Base-by-base conservation (phyloP, 2,888 invertebrate species). In the Cremastinae sp. region DNA sequence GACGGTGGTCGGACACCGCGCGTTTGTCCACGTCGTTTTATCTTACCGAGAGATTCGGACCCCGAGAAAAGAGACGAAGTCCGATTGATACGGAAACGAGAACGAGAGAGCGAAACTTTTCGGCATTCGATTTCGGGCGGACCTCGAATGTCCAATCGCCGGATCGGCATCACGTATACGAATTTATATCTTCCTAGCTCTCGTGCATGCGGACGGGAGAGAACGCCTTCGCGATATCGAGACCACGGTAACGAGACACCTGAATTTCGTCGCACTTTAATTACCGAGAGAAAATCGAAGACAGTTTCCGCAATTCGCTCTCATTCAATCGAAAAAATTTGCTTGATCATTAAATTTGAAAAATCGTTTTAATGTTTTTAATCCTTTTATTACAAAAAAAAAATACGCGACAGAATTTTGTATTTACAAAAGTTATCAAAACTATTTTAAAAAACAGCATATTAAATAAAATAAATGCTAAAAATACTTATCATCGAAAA, bases 1-100 rank as follows among this genome's bases (percentile, higher is more conserved):
- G 73, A 68, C 75, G 72, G 64, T 76, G 72, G 64, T 76, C 75
- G 72, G 58, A 72, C 55, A 28, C 66, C 51, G 75, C 28, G 28
- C 74, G 76, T 73, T 73, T 73, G 69, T 76, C 72, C 72, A 70
- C 64, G 76, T 76, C 76, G 69, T 59, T 73, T 76, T 76, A 76
- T 76, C 76, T 76, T 59, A 47, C 22, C 47, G 20, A 69, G 76
- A 76, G 72, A 76, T 73, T 76, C 76, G 66, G 47, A 72, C 59
- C 53, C 59, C 41, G 49, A 64, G 61, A 58, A 73, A 72, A 65
- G 41, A 47, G 58, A 58, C 59, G 64, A 62, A 58, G 49, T 61
- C 62, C n/a, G 62, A 28, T 28, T 59, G 39, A 12, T 35, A 41
- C 14, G 37, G 12, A 14, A 35, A 16, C 7, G 64, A 61, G 70